Base-by-base conservation (phyloP, 2,113 vertebrate species). In the Galemys pyrenaicus region DNA sequence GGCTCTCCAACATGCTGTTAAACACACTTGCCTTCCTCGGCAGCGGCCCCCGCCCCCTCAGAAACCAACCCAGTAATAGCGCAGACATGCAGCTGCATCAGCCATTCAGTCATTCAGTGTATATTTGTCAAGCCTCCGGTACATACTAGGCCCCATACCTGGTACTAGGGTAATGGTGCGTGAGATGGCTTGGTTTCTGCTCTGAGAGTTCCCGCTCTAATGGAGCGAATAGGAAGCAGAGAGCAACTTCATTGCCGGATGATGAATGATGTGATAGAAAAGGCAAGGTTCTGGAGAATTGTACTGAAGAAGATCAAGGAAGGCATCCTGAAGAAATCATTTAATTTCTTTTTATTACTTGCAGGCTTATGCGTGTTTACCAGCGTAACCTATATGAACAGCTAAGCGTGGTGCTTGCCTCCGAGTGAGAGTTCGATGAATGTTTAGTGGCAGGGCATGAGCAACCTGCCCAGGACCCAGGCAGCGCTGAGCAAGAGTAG, bases 291-390 rank as follows among this genome's bases (percentile, higher is more conserved):
- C 35, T 46, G 28, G 49, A 78, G 60, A 73, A 9, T 35, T 75
- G 9, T 64, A 16, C 22, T 41, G 65, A 77, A 67, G 56, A 58
- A 67, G 9, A 37, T 83, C 37, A 35, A 62, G 22, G 54, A 94
- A 44, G 60, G 67, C 95, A 70, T 56, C 65, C 64, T 94, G 67
- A 60, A 94, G 80, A 44, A 67, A 10, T 81, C 60, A 22, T 78
- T 54, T 51, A n/a, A 54, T 65, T 41, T 37, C 1, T 64, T 32
- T 56, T 84, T 44, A 32, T 37, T 41, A 28, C 30, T 56, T 60
- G 3, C 17, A 30, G 22, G 9, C 15, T 56, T 79, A 8, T n/a
- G 32, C 60, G n/a, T 56, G 24, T 78, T 77, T 91, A 51, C 11
- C 35, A 2, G 1, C 44, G 5, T 80, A 32, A 44, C 60, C 70